Percentiles rank a stretch among this genome's conserved stretches.
Conservation (phyloP, 2,888 invertebrate genomes). For the Azorinus chamasolen region DNA sequence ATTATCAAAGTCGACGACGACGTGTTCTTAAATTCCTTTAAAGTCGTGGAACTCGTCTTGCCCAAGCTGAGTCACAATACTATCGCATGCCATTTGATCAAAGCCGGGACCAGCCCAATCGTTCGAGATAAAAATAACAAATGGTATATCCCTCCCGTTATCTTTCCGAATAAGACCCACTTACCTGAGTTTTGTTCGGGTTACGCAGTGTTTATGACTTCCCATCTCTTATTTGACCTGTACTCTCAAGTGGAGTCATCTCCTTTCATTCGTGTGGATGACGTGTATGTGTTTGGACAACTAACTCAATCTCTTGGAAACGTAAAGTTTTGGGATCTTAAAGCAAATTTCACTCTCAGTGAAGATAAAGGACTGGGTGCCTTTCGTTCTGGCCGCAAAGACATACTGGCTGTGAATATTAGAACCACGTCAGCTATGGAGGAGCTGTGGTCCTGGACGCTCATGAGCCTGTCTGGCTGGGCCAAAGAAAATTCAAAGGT, state of each 20-base stretch:
- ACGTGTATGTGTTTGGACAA: slow-evolving; percentile 80
- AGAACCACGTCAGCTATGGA: too few relatives aligned
- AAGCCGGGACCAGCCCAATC: slow-evolving; percentile 56
- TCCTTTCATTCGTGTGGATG: slow-evolving; percentile 79
- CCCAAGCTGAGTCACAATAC: slow-evolving; percentile 46
- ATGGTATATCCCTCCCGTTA: slow-evolving; percentile 67
- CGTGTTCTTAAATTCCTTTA: slow-evolving; percentile 76
- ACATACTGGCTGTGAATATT: too few relatives aligned
- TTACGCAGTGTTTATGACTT: slow-evolving; percentile 70
- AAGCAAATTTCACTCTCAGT: slow-evolving; percentile 96
- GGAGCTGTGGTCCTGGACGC: too few relatives aligned
- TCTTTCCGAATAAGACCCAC: slow-evolving; percentile 53
- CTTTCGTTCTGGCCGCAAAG: too few relatives aligned
- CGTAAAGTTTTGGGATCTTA: slow-evolving; percentile 86
- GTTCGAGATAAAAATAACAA: slow-evolving; percentile 59
- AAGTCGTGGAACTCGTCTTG: slow-evolving; percentile 66
- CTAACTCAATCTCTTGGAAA: slow-evolving; percentile 60
- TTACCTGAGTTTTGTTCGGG: slow-evolving; percentile 82
- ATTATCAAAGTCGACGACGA: slow-evolving; percentile 75
- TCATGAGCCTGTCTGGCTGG: too few relatives aligned
- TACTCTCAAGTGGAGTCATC: slow-evolving; percentile 69
- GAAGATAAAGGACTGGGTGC: slow-evolving; percentile 36
- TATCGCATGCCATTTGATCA: slow-evolving; percentile 63
- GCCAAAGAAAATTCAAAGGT: too few relatives aligned
- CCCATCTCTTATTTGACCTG: slow-evolving; percentile 70